Conservation (phyloP, 1,140 invertebrate species). For the Rhynchophorus ferrugineus region DNA sequence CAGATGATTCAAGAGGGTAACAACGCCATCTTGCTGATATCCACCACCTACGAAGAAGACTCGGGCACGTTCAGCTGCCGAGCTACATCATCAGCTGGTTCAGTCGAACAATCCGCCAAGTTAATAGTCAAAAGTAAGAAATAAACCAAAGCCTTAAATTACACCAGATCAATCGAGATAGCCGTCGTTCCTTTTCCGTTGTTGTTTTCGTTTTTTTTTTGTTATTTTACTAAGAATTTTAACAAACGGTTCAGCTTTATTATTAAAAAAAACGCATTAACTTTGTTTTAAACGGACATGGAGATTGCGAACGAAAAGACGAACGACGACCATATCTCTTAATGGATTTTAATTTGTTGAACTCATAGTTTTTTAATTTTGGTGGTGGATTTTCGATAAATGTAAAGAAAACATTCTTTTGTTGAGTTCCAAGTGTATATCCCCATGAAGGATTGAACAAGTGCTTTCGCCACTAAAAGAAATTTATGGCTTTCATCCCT, state of each 20-base stretch:
- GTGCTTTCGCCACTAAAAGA: constrained; percentile 36
- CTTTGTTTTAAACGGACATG: no score
- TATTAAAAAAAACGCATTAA: no score
- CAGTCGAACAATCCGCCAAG: constrained; percentile 84
- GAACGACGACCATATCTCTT: no score
- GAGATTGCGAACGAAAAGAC: no score
- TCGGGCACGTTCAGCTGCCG: constrained; percentile 86
- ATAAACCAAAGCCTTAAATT: constrained; percentile 51
- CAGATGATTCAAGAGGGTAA: constrained; percentile 91
- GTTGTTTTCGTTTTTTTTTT: constrained; percentile 15
- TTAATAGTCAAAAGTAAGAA: constrained; percentile 97
- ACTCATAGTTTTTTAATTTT: no score
- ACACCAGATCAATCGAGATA: no score
- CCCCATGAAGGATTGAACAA: constrained; percentile 34
- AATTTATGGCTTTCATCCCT: constrained; percentile 19
- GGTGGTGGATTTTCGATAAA: constrained; percentile 16
- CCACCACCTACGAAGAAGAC: constrained; percentile 89
- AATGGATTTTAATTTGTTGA: no score
- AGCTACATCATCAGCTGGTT: constrained; percentile 82
- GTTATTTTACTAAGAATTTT: no score
- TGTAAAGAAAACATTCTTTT: constrained; percentile 18
- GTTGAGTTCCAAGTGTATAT: constrained; percentile 38
- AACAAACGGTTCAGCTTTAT: no score
- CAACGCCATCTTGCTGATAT: constrained; percentile 81
- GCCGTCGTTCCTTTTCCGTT: no score